A percentile compares a stretch with the other conserved stretches of the same genome.
These are phyloP conservation scores for Galaxias olidus DNA, from an alignment of 2,797 vertebrate species.

Conservation along the genomic window DNA sequence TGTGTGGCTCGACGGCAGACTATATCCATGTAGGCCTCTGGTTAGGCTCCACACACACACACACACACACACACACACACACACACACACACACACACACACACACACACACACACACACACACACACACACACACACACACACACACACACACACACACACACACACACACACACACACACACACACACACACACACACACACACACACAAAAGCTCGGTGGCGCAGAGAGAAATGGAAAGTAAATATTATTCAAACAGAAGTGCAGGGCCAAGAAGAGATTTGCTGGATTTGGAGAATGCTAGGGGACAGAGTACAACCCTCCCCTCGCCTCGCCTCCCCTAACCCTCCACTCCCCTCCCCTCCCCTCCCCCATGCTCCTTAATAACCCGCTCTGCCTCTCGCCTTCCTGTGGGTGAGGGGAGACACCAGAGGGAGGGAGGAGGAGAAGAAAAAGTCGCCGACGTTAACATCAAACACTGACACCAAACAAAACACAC, in stretches of 20 bases:
- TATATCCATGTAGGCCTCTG: neutral
- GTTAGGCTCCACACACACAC: neutral
- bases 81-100: constrained; percentile 1
- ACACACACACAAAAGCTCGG: constrained; percentile 7
- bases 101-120: constrained; percentile 9
- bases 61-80: constrained; percentile 3
- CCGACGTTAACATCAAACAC: constrained; percentile 10
- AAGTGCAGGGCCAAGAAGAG: constrained; percentile 30
- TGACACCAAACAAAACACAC: constrained; percentile 37
- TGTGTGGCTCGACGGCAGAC: neutral
- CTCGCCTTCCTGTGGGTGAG: constrained; percentile 67
- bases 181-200: constrained; percentile 4
- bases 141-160: too few species aligned
- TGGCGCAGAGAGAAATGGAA: constrained; percentile 33
- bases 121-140: constrained; percentile 5
- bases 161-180: constrained; percentile 1
- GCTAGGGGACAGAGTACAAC: constrained; percentile 37
- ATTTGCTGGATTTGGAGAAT: constrained; percentile 54
- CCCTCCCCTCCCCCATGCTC: neutral
- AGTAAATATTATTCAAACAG: constrained; percentile 28
- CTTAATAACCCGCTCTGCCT: neutral
- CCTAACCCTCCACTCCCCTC: constrained; percentile 1
- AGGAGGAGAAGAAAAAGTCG: constrained; percentile 23
- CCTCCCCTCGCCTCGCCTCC: constrained; percentile 27
- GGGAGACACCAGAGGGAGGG: constrained; percentile 25